Evolutionary conservation across 2,888 invertebrate species (phyloP), one percentile per base, ranked within the genome.

Genomic region (Rotaria macrura): DNA sequence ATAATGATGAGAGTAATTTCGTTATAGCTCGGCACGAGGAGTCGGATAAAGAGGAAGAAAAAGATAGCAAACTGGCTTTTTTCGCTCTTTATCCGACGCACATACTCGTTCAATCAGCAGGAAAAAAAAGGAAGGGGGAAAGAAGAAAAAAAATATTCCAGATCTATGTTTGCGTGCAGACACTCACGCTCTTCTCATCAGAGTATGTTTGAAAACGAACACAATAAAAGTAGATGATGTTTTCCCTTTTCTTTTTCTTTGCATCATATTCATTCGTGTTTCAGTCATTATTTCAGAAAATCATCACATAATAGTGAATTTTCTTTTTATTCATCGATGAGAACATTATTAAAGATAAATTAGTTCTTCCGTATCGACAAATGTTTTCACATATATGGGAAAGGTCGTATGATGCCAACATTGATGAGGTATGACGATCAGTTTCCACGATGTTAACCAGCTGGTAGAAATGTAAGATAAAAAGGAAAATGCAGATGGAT

Each of bases 401-500:
- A 65, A 65, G 65, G 65, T 65, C 65, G 34, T 34, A 65, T 65
- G 65, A 34, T 65, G 34, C 34, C 65, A 65, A 65, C 34, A 34
- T 65, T 65, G 65, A 65, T 65, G 65, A 65, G 65, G 65, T 65
- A 65, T 65, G 65, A 65, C 65, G 65, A 65, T 65, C 34, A 65
- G 34, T 34, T 65, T 65, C 34, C 29, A 12, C 65, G 65, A 65
- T 65, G 65, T 34, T 65, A 65, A 34, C 65, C 65, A 65, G 65
- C 65, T 65, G 65, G 65, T 25, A 65, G 65, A 65, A n/a, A 65
- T 34, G 20, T 34, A 34, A 65, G 65, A 65, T 65, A 65, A 65
- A 65, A 65, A 65, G 57, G 25, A 65, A 34, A 65, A 65, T 65
- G 65, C 34, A 34, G 34, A 65, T 65, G 65, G 65, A 65, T 65